Percentiles rank a stretch among this genome's conserved stretches.
phyloP scores from a whole-genome alignment of 2,888 invertebrate species.

The Eupsilia transversa region DNA sequence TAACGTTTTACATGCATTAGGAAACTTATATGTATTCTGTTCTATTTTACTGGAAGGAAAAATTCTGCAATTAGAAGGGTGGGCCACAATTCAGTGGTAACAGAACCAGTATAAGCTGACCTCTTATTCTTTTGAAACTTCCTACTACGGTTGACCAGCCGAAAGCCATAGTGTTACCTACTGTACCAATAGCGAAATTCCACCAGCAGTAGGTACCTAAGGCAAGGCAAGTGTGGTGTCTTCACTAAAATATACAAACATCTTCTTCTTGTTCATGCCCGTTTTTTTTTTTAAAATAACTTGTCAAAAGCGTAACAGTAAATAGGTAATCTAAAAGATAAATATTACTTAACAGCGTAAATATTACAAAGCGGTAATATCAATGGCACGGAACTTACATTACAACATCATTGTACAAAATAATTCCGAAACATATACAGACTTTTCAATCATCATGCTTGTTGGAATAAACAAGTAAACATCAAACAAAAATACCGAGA shows the following conservation, averaged over 20 bases:
- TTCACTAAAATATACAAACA: neutral
- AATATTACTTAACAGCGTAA: conserved; percentile 24
- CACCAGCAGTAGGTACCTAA: conserved; percentile 6
- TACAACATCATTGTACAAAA: conserved; percentile 35
- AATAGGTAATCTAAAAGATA: conserved; percentile 21
- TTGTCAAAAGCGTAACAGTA: neutral
- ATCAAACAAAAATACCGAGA: conserved; percentile 31
- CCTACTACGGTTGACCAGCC: too few species aligned
- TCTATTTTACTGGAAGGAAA: neutral
- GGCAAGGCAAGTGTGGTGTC: neutral
- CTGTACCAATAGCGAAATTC: neutral
- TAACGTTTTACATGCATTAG: neutral
- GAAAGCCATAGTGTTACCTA: neutral
- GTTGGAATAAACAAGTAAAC: conserved; percentile 29
- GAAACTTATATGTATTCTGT: neutral
- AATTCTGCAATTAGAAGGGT: neutral
- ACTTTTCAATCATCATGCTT: conserved; percentile 18
- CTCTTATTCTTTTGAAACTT: neutral
- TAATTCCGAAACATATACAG: conserved; percentile 16
- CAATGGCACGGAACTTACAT: conserved; percentile 56
- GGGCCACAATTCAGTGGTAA: neutral
- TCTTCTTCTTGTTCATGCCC: too few species aligned
- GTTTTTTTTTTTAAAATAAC: neutral
- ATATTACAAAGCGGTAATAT: conserved; percentile 51
- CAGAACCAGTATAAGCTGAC: neutral